Conservation (phyloP, 2,113 vertebrate species). For the Oryzias melastigma region DNA sequence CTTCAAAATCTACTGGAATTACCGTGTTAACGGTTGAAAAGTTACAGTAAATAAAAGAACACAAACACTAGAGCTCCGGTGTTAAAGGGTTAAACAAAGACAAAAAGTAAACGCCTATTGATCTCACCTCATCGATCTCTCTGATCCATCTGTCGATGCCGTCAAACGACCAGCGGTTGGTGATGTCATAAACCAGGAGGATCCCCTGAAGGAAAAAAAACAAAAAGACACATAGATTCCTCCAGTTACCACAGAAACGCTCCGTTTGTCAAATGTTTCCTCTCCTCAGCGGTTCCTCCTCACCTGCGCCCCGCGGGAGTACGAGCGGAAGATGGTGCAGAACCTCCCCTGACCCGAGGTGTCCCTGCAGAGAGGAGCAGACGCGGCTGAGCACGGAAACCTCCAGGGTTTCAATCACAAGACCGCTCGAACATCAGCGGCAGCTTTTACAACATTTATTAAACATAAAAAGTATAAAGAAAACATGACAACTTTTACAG, state of each 20-base stretch:
- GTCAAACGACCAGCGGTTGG: conserved; percentile 99
- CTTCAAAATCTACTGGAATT: too few relatives aligned
- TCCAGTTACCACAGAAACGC: too few relatives aligned
- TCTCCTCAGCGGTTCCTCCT: conserved; percentile 28
- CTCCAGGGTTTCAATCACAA: neutral
- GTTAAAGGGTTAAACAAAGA: too few relatives aligned
- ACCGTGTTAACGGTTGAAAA: too few relatives aligned
- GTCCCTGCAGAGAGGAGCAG: conserved; percentile 83
- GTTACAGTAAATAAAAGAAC: too few relatives aligned
- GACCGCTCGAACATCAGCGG: fast-evolving
- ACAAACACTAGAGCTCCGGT: too few relatives aligned
- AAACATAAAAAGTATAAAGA: too few relatives aligned
- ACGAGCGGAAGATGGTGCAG: conserved; percentile 98
- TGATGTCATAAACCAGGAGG: conserved; percentile 97
- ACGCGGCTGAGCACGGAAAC: neutral
- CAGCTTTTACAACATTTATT: too few relatives aligned
- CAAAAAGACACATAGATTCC: too few relatives aligned
- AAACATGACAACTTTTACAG: too few relatives aligned
- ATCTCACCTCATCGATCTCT: conserved; percentile 93
- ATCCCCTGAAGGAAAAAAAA: conserved; percentile 79
- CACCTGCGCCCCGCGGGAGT: conserved; percentile 97
- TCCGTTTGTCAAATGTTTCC: too few relatives aligned
- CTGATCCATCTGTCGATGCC: conserved; percentile 98
- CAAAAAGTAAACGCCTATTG: too few relatives aligned
- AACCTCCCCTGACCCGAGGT: conserved; percentile 97